A percentile compares a stretch with the other conserved stretches of the same genome.
Evolutionary conservation across 1,140 invertebrate species (phyloP).

Genomic region (Lasioglossum baleicum): DNA sequence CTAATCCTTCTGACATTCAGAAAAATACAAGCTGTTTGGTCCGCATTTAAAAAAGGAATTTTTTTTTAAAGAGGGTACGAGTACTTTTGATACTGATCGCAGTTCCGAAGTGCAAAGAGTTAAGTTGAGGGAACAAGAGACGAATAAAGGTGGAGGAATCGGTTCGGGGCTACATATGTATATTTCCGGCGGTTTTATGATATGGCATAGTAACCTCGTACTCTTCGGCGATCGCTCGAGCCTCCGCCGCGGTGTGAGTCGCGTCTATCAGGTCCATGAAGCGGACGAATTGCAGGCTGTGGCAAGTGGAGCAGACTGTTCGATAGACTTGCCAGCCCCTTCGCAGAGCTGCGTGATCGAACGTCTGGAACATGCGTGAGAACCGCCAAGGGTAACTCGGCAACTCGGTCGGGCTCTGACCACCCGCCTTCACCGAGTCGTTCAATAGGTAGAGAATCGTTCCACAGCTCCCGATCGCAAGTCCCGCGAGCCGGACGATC

Average conservation of each 20-base stretch:
- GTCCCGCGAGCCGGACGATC: not conserved
- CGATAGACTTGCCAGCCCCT: slow-evolving; percentile 99
- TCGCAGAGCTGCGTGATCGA: slow-evolving; percentile 93
- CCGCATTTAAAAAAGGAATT: too few species aligned
- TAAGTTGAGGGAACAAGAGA: too few species aligned
- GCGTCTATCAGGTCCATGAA: slow-evolving; percentile 95
- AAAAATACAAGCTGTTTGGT: too few species aligned
- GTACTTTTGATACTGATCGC: too few species aligned
- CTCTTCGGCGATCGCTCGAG: slow-evolving; percentile 93
- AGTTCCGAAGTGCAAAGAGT: too few species aligned
- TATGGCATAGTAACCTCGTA: slow-evolving; percentile 78
- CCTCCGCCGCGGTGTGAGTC: slow-evolving; percentile 93
- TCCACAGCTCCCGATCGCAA: slow-evolving; percentile 45
- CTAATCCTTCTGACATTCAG: too few species aligned
- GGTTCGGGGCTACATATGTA: too few species aligned
- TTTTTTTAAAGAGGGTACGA: too few species aligned
- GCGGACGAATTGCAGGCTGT: slow-evolving; percentile 93
- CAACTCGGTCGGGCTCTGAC: slow-evolving; percentile 66
- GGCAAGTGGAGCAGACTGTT: slow-evolving; percentile 98
- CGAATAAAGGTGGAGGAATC: too few species aligned
- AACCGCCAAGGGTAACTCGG: slow-evolving; percentile 92
- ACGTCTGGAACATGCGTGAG: slow-evolving; percentile 85
- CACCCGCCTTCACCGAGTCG: slow-evolving; percentile 50
- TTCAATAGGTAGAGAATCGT: slow-evolving; percentile 53
- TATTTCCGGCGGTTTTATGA: too few species aligned